Evolutionary conservation across 1,140 invertebrate species (phyloP).

Genomic region (Leptopilina clavipes): DNA sequence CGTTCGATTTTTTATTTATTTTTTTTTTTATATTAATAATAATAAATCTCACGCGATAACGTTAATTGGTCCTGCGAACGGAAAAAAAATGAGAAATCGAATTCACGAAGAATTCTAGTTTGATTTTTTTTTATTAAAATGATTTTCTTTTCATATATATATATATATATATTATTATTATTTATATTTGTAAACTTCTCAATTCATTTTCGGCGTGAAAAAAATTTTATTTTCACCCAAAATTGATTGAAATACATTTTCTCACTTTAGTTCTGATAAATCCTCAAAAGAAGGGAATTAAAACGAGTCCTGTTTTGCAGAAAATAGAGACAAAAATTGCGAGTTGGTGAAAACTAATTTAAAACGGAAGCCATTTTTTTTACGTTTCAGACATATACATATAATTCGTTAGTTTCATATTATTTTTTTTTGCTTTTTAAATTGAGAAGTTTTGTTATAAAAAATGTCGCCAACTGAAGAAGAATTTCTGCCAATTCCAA

Average conservation of each 20-base stretch:
- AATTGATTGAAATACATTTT: background rate
- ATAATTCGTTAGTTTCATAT: background rate
- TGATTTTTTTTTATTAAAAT: background rate
- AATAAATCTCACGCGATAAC: conserved; percentile 23
- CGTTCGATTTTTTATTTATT: conserved; percentile 1
- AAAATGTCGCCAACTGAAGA: background rate
- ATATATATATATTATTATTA: too few relatives aligned
- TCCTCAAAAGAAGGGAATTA: background rate
- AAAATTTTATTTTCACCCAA: background rate
- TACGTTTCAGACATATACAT: too few relatives aligned
- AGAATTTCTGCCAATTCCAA: background rate
- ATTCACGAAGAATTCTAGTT: background rate
- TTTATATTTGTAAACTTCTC: background rate
- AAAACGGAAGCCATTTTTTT: background rate
- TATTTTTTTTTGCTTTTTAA: too few relatives aligned
- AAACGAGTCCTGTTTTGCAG: background rate
- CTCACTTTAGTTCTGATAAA: background rate
- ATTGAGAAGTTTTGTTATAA: background rate
- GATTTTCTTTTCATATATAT: background rate
- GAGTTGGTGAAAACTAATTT: background rate
- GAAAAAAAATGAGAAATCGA: background rate
- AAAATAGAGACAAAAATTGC: background rate
- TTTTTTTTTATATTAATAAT: background rate
- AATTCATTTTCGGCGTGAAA: background rate
- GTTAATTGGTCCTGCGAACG: conserved; percentile 33